Conservation (phyloP, 2,888 invertebrate species). For the Bursaphelenchus okinawaensis region DNA sequence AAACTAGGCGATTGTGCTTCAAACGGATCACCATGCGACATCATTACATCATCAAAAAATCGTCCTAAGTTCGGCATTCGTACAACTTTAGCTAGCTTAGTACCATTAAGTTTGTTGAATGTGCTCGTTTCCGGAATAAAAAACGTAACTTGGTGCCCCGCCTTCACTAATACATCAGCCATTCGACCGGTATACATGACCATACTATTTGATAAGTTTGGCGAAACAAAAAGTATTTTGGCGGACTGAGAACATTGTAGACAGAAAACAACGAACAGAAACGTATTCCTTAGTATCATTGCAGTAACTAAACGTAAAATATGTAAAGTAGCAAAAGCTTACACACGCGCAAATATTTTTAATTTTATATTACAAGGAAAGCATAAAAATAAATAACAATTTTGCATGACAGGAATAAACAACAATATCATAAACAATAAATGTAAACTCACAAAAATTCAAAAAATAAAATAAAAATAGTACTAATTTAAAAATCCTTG, state of each 20-base stretch:
- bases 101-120: constrained; percentile 32
- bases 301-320: no score
- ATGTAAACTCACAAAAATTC: no score
- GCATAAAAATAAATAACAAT: no score
- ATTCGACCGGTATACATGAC: constrained; percentile 25
- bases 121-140: constrained; percentile 39
- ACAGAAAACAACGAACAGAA: background rate
- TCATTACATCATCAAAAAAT: constrained; percentile 21
- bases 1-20: constrained; percentile 13
- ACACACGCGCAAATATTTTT: no score
- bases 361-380: no score
- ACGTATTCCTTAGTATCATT: background rate
- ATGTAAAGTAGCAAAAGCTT: no score
- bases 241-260: constrained; percentile 4
- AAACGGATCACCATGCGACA: constrained; percentile 9
- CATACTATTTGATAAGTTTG: constrained; percentile 25
- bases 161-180: constrained; percentile 30
- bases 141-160: constrained; percentile 34
- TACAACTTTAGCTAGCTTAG: constrained; percentile 43
- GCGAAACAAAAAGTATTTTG: constrained; percentile 29
- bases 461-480: no score
- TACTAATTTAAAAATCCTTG: no score
- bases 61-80: constrained; percentile 40
- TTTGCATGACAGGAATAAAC: no score
- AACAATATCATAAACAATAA: no score